Evolutionary conservation across 2,888 invertebrate genomes (phyloP), one percentile per base, ranked within the genome.

Genomic region (Athalia rosae): DNA sequence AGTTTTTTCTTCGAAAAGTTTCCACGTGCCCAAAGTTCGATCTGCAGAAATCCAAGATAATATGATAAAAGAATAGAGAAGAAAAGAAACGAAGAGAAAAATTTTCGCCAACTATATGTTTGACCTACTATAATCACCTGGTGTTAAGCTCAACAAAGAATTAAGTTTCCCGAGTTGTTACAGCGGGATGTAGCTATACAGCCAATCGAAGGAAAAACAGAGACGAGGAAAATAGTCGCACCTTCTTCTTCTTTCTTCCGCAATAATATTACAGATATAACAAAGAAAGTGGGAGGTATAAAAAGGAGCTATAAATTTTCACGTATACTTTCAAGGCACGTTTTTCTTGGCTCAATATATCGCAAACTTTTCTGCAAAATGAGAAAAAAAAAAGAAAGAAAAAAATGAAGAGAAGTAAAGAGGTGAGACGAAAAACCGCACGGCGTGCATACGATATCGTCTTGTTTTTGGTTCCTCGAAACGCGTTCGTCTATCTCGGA

Each of bases 61-160:
- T 9, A 9, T 50, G 7, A 50, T 50, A 50, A 50, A 7, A 50
- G 50, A 4, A 7, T 5, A 13, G 47, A 7, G 64, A n/a, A 50
- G 47, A 15, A 43, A 8, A 4, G 50, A 11, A 67, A 67, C 64
- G 64, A 64, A 13, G 13, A 48, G 50, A 3, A 53, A 53, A 53
- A 28, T 45, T 48, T 50, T 62, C 4, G 4, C 67, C 50, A 41
- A 50, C 48, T 50, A 50, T 41, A 50, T 50, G 67, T 67, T 28
- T 67, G 6, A 6, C 41, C 53, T 0, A n/a, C 6, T 41, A 53
- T 7, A 28, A 67, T 67, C 53, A 11, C 53, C 7, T 28, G 15
- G 15, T 67, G 50, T 67, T 67, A 67, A 67, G 50, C 67, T 67
- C 67, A 53, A 67, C 63, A n/a, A 11, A 53, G 53, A 28, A 67